A percentile compares a stretch with the other conserved stretches of the same genome.
phyloP scores from a whole-genome alignment of 2,113 vertebrate genomes.

The Pangasianodon hypophthalmus region DNA sequence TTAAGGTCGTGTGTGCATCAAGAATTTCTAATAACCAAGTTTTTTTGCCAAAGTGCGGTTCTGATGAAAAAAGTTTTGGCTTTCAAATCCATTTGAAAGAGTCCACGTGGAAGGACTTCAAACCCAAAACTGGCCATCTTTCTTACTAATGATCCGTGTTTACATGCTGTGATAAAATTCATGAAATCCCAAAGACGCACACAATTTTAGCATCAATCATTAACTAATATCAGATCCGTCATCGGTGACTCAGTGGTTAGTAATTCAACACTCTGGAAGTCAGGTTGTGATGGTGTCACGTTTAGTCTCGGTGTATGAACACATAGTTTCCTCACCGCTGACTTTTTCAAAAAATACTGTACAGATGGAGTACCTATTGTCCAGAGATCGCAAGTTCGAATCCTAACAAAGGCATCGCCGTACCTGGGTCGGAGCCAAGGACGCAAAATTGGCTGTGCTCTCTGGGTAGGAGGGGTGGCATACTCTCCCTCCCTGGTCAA shows the following conservation, averaged over 20 bases:
- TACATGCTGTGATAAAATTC: neutral
- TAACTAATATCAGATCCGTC: neutral
- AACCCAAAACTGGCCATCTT: neutral
- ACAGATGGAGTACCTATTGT: no score
- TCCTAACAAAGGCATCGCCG: neutral
- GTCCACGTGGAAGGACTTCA: constrained; percentile 18
- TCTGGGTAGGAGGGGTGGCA: neutral
- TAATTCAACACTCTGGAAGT: neutral
- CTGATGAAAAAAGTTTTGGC: constrained; percentile 2
- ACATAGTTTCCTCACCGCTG: no score
- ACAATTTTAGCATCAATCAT: neutral
- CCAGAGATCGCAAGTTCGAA: neutral
- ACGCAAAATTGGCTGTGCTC: neutral
- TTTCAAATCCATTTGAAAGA: neutral
- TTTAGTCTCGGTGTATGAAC: neutral
- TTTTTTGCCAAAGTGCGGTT: neutral
- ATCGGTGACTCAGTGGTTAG: neutral
- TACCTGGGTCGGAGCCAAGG: neutral
- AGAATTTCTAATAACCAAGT: neutral
- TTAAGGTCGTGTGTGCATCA: neutral
- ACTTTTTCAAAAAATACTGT: no score
- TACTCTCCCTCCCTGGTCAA: neutral
- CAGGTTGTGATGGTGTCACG: neutral
- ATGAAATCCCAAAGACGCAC: neutral
- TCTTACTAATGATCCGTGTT: neutral